These are phyloP conservation scores for Platorchestia sp. DNA, from an alignment of 1,140 invertebrate species.

Conservation along the genomic window DNA sequence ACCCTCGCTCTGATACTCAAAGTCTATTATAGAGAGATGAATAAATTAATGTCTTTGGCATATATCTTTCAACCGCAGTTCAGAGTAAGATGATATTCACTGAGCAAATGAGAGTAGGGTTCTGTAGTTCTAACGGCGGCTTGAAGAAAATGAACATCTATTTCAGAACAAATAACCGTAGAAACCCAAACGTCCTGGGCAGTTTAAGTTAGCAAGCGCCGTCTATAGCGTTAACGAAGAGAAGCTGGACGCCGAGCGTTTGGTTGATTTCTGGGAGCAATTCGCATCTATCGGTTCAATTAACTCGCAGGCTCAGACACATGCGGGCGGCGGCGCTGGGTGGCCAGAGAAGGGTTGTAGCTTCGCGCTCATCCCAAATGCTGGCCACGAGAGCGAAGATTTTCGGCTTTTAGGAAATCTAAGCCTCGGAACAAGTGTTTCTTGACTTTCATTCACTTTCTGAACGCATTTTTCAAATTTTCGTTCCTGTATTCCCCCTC, in stretches of 20 bases:
- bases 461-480: background rate
- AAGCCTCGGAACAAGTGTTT: background rate
- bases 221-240: constrained; percentile 7
- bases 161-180: background rate
- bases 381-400: background rate
- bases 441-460: background rate
- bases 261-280: constrained; percentile 5
- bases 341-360: background rate
- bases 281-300: constrained; percentile 39
- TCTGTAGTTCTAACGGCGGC: too few species aligned
- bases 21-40: too few species aligned
- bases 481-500: too few species aligned
- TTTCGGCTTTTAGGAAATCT: background rate
- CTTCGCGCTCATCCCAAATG: background rate
- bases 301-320: constrained; percentile 4
- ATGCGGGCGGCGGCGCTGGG: constrained; percentile 10
- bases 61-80: background rate
- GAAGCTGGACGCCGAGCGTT: background rate
- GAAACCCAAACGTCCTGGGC: background rate
- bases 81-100: background rate
- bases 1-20: too few species aligned
- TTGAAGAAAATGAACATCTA: background rate
- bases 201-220: background rate
- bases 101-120: background rate
- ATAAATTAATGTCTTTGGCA: too few species aligned